Conservation (phyloP, 2,113 vertebrate species). For the Lophura nycthemera region DNA sequence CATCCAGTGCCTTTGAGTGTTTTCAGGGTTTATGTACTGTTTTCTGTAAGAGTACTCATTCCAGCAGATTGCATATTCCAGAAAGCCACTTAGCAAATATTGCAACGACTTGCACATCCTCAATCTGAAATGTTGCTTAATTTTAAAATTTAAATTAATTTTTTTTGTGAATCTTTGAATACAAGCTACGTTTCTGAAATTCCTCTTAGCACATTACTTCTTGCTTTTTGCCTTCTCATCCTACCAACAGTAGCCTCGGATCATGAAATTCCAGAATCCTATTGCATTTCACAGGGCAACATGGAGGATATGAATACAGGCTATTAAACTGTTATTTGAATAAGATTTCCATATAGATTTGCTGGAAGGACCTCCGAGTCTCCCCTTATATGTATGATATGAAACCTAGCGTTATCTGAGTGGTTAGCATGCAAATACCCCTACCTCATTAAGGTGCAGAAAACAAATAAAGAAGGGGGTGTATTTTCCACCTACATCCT, state of each 20-base stretch:
- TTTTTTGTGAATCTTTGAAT: background rate
- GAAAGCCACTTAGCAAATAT: background rate
- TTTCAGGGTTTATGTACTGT: background rate
- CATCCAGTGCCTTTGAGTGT: background rate
- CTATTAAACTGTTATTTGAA: background rate
- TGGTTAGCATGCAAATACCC: background rate
- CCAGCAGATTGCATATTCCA: background rate
- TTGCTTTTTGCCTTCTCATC: background rate
- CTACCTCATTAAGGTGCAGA: fast-evolving
- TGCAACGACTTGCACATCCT: background rate
- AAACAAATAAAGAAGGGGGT: too few species aligned
- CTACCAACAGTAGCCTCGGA: background rate
- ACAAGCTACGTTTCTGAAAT: background rate
- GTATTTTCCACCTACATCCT: background rate
- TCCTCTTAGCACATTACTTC: background rate
- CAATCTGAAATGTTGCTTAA: background rate
- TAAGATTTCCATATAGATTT: background rate
- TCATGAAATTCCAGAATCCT: background rate
- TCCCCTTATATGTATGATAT: background rate
- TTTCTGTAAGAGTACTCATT: background rate
- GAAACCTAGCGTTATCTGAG: background rate
- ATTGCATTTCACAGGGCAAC: background rate
- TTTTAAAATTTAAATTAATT: background rate
- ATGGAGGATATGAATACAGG: background rate
- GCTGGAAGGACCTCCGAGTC: background rate